These are phyloP conservation scores for Chionodraco myersi DNA, from an alignment of 2,113 vertebrate species.

Conservation along the genomic window DNA sequence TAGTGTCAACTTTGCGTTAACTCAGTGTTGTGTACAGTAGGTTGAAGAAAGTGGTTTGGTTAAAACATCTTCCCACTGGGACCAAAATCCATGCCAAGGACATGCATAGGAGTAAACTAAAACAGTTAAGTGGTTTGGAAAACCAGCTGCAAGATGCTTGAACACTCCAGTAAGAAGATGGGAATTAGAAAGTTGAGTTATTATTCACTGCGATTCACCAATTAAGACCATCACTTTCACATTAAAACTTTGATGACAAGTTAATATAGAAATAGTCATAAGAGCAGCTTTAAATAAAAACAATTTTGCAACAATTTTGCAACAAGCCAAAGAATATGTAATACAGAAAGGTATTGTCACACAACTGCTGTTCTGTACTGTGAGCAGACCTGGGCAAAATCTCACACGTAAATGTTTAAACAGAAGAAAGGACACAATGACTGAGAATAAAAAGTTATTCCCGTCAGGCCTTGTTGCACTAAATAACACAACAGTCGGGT, in stretches of 20 bases:
- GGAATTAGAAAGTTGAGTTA: not conserved
- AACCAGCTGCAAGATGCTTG: not conserved
- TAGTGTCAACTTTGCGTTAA: not conserved
- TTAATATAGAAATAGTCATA: no score
- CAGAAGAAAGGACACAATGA: not conserved
- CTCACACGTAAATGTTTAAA: not conserved
- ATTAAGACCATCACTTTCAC: not conserved
- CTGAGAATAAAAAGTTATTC: not conserved
- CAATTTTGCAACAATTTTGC: no score
- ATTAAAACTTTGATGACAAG: no score
- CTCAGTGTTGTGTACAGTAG: not conserved
- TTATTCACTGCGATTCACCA: not conserved
- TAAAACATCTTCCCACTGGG: no score
- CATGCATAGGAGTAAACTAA: not conserved
- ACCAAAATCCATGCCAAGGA: no score
- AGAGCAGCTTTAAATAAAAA: no score
- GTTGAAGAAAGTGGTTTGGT: not conserved
- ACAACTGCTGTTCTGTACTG: no score
- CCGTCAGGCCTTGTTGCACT: not conserved
- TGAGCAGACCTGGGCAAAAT: no score
- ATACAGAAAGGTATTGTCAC: no score
- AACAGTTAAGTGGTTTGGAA: not conserved
- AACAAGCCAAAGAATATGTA: no score
- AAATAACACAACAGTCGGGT: conserved; percentile 4
- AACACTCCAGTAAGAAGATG: not conserved